Conservation (phyloP, 2,797 vertebrate genomes). For the Anolis apletophallus region DNA sequence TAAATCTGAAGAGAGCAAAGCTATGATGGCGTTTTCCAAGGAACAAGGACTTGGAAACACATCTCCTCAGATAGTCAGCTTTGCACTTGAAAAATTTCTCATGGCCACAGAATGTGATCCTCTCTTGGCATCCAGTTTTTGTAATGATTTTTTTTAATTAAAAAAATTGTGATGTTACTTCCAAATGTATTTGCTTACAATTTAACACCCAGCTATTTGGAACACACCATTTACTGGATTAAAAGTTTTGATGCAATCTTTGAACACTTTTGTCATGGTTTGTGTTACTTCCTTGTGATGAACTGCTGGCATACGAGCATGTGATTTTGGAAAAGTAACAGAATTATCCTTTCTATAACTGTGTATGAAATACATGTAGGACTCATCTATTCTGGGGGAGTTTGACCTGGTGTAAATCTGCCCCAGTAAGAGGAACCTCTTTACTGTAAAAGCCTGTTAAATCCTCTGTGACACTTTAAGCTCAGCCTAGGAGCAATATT, state of each 20-base stretch:
- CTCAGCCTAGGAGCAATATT: background rate
- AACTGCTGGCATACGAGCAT: background rate
- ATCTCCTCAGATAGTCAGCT: constrained; percentile 69
- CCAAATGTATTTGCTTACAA: constrained; percentile 64
- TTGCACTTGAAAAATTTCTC: constrained; percentile 74
- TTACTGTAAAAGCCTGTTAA: background rate
- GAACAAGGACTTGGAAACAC: constrained; percentile 68
- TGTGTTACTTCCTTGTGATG: background rate
- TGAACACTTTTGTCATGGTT: background rate
- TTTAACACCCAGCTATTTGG: constrained; percentile 59
- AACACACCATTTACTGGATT: constrained; percentile 69
- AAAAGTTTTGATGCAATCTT: constrained; percentile 68
- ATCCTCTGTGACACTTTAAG: background rate
- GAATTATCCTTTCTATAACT: no score
- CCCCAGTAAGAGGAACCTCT: no score
- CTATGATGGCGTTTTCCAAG: constrained; percentile 69
- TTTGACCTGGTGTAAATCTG: no score
- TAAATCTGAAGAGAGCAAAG: constrained; percentile 80
- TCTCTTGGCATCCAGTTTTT: constrained; percentile 56
- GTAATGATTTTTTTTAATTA: constrained; percentile 44
- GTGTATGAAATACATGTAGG: background rate
- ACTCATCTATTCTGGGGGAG: background rate
- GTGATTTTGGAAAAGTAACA: no score
- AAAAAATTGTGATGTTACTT: constrained; percentile 55
- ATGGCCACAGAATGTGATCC: constrained; percentile 53